phyloP scores from a whole-genome alignment of 2,113 vertebrate species.

The Isurus oxyrinchus region DNA sequence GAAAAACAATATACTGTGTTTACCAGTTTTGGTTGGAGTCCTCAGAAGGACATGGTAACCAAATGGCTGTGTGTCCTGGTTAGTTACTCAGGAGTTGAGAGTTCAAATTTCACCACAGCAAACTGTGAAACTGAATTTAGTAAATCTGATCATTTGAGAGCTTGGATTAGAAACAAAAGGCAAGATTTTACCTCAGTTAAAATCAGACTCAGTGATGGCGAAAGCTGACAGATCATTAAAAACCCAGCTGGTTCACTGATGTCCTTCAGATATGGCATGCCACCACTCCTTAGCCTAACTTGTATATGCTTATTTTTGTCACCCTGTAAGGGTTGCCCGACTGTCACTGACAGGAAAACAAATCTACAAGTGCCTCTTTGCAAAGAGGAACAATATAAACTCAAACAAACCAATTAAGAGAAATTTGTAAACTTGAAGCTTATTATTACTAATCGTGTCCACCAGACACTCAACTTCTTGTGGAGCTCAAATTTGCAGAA shows the following conservation, averaged over 20 bases:
- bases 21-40: neutral
- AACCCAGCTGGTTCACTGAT: neutral
- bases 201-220: neutral
- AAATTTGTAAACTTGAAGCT: neutral
- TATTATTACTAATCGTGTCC: neutral
- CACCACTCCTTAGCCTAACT: neutral
- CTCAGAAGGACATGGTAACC: neutral
- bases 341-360: neutral
- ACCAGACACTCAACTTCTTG: neutral
- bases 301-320: neutral
- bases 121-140: neutral
- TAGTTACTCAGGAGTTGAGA: neutral
- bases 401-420: neutral
- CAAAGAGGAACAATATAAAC: neutral
- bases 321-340: neutral
- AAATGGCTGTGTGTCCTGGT: neutral
- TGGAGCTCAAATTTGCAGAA: neutral
- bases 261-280: neutral
- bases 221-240: neutral
- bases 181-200: neutral
- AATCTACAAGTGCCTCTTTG: neutral
- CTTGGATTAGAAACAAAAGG: neutral
- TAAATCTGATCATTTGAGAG: neutral
- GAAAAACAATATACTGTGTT: neutral
- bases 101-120: neutral